phyloP scores from a whole-genome alignment of 1,140 invertebrate genomes.

The Acromyrmex echinatior region DNA sequence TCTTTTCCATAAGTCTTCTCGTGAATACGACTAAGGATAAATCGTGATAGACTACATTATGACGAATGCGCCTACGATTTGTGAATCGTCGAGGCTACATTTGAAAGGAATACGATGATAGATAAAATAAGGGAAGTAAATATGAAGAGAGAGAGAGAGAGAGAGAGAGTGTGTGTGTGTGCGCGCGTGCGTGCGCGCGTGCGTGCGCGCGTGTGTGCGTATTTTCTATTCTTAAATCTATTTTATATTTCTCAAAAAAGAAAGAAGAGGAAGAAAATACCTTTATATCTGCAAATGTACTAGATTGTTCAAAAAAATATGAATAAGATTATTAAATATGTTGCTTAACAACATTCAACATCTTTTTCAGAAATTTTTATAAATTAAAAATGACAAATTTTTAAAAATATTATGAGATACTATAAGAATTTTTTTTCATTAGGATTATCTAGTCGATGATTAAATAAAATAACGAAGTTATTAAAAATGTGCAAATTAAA shows the following conservation, averaged over 20 bases:
- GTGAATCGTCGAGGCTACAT: constrained; percentile 34
- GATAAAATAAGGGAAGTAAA: not conserved
- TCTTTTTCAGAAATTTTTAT: too few relatives aligned
- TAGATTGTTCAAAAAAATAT: not conserved
- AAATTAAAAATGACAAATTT: too few relatives aligned
- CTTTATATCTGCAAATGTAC: not conserved
- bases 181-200: too few relatives aligned
- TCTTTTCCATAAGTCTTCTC: constrained; percentile 90
- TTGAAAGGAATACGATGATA: constrained; percentile 22
- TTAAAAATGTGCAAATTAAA: not conserved
- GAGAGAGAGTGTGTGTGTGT: not conserved
- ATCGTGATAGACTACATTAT: constrained; percentile 26
- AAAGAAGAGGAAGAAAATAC: not conserved
- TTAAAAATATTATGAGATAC: too few relatives aligned
- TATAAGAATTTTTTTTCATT: too few relatives aligned
- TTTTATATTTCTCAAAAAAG: constrained; percentile 4
- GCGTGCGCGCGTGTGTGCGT: not conserved
- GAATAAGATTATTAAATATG: not conserved
- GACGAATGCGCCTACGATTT: constrained; percentile 23
- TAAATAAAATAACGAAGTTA: not conserved
- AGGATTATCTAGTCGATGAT: not conserved
- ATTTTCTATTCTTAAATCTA: constrained; percentile 13
- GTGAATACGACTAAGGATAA: constrained; percentile 90
- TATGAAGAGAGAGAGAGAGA: not conserved
- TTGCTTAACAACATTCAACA: not conserved